phyloP scores from a whole-genome alignment of 2,797 vertebrate species.

The Acanthopagrus latus region DNA sequence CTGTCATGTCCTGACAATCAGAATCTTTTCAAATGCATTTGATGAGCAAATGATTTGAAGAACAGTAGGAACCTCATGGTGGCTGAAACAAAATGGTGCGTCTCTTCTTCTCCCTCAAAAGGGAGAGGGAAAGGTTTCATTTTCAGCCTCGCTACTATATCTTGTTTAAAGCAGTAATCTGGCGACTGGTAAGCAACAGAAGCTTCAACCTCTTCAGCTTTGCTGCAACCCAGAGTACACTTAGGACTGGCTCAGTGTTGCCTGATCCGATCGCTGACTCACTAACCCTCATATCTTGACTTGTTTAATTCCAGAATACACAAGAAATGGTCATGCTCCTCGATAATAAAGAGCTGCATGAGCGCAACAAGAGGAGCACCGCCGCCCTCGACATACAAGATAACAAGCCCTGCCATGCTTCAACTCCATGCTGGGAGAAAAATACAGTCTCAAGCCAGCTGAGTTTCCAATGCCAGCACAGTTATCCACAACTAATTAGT shows the following conservation, averaged over 20 bases:
- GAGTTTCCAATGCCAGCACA: not conserved
- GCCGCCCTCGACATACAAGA: not conserved
- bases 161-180: not conserved
- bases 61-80: not conserved
- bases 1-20: not conserved
- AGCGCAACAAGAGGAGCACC: not conserved
- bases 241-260: not conserved
- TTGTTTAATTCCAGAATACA: conserved; percentile 22
- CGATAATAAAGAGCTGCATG: conserved; percentile 18
- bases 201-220: not conserved
- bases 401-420: not conserved
- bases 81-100: not conserved
- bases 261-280: not conserved
- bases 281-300: not conserved
- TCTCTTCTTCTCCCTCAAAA: not conserved
- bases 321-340: not conserved
- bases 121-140: too few relatives aligned
- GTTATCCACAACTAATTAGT: not conserved
- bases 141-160: not conserved
- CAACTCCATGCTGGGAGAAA: not conserved
- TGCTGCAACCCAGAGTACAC: not conserved
- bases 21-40: not conserved
- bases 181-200: not conserved
- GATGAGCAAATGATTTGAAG: not conserved
- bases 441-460: not conserved